These are phyloP conservation scores for Nemurella pictetii DNA, from an alignment of 2,888 invertebrate species.

Conservation along the genomic window DNA sequence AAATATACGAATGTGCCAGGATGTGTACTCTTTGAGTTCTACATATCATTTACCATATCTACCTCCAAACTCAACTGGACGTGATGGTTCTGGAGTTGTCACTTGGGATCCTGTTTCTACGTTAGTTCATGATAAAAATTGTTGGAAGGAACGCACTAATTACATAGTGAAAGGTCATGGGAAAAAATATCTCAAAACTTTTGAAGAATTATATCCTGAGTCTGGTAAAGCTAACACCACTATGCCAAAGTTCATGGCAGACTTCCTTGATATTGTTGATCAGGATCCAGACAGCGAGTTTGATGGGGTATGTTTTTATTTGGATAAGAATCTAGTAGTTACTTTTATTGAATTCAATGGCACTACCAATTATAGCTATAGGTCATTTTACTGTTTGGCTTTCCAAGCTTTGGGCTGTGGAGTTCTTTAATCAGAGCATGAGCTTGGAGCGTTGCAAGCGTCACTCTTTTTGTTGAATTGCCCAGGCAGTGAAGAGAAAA, in stretches of 20 bases:
- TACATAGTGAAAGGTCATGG: not conserved
- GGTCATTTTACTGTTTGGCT: too few relatives aligned
- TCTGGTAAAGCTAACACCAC: not conserved
- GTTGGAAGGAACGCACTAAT: not conserved
- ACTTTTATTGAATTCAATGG: too few relatives aligned
- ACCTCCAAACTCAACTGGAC: not conserved
- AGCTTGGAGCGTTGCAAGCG: too few relatives aligned
- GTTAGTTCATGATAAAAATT: not conserved
- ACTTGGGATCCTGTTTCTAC: not conserved
- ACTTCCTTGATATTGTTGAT: not conserved
- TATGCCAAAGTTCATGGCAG: not conserved
- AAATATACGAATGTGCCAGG: not conserved
- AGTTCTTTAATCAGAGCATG: too few relatives aligned
- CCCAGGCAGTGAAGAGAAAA: too few relatives aligned
- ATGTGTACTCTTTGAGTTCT: not conserved
- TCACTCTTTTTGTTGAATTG: too few relatives aligned
- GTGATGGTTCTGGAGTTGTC: not conserved
- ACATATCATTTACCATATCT: not conserved
- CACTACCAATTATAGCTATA: too few relatives aligned
- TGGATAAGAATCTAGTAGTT: too few relatives aligned
- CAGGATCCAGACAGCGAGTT: constrained; percentile 12
- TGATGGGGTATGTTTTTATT: not conserved
- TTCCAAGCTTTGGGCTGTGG: too few relatives aligned
- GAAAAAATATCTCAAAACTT: not conserved
- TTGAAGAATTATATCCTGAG: not conserved